Evolutionary conservation across 2,797 vertebrate genomes (phyloP).

Genomic region (Sebastes matsubarae): DNA sequence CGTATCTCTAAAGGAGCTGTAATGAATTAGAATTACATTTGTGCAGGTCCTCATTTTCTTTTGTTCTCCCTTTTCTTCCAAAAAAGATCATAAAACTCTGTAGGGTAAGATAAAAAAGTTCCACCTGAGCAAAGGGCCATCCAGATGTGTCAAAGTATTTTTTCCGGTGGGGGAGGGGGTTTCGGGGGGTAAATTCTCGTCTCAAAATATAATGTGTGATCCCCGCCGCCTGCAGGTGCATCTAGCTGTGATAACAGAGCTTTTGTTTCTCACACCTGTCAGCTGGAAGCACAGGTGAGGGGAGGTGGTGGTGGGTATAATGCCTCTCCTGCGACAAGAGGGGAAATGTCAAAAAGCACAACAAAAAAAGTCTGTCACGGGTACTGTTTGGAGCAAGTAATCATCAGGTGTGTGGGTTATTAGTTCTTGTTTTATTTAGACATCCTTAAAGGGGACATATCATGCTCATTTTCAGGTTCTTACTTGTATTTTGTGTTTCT

Average conservation of each 20-base stretch:
- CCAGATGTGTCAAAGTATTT: neutral
- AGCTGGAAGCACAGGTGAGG: neutral
- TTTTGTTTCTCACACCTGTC: constrained; percentile 45
- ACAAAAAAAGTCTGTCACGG: neutral
- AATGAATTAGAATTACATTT: constrained; percentile 59
- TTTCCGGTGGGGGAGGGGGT: accelerated
- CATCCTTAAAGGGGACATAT: too few relatives aligned
- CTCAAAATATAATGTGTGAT: constrained; percentile 6
- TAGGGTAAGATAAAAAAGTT: neutral
- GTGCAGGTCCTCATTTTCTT: constrained; percentile 31
- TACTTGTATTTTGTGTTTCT: too few relatives aligned
- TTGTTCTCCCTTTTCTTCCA: constrained; percentile 14
- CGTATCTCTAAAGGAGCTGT: constrained; percentile 53
- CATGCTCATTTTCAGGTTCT: too few relatives aligned
- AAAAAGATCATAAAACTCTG: constrained; percentile 16
- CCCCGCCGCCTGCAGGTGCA: neutral
- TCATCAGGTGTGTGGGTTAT: neutral
- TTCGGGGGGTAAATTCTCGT: neutral
- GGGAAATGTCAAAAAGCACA: neutral
- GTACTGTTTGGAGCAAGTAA: neutral
- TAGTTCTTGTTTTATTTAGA: too few relatives aligned
- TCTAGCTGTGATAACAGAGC: constrained; percentile 18
- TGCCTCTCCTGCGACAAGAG: neutral
- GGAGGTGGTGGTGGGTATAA: neutral
- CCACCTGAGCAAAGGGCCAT: neutral